These are phyloP conservation scores for Agrotis clavis DNA, from an alignment of 2,888 invertebrate species.

Conservation along the genomic window DNA sequence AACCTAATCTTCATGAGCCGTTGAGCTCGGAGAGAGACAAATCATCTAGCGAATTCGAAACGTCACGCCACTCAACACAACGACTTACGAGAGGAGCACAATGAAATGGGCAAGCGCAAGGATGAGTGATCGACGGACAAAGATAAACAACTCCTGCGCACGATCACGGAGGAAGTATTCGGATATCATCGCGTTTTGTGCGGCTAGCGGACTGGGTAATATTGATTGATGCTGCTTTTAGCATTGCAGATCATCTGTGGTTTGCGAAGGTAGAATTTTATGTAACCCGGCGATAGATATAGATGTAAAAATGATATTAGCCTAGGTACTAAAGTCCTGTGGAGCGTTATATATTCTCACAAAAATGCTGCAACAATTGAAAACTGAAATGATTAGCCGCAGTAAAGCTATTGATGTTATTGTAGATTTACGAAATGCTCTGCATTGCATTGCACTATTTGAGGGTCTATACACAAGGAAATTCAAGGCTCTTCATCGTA, in stretches of 20 bases:
- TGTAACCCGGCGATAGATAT: too few species aligned
- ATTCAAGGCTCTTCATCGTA: too few species aligned
- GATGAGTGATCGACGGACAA: slow-evolving; percentile 55
- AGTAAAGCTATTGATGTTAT: too few species aligned
- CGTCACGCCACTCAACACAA: slow-evolving; percentile 29
- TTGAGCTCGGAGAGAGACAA: neutral
- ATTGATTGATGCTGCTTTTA: slow-evolving; percentile 40
- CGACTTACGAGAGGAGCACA: slow-evolving; percentile 26
- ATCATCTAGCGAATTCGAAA: slow-evolving; percentile 18
- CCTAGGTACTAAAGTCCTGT: too few species aligned
- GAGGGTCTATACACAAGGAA: too few species aligned
- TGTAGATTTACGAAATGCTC: too few species aligned
- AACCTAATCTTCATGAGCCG: neutral
- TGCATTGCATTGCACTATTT: too few species aligned
- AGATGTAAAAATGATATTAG: too few species aligned
- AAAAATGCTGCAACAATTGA: too few species aligned
- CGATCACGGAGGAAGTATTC: slow-evolving; percentile 44
- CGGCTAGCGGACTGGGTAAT: slow-evolving; percentile 22
- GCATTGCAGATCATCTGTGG: slow-evolving; percentile 6
- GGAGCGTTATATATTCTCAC: too few species aligned
- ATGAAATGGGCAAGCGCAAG: slow-evolving; percentile 55
- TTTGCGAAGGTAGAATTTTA: neutral
- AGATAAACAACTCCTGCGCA: slow-evolving; percentile 51
- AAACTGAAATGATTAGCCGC: too few species aligned
- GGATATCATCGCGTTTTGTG: slow-evolving; percentile 34